phyloP scores from a whole-genome alignment of 2,113 vertebrate species.

The Noctilio leporinus region DNA sequence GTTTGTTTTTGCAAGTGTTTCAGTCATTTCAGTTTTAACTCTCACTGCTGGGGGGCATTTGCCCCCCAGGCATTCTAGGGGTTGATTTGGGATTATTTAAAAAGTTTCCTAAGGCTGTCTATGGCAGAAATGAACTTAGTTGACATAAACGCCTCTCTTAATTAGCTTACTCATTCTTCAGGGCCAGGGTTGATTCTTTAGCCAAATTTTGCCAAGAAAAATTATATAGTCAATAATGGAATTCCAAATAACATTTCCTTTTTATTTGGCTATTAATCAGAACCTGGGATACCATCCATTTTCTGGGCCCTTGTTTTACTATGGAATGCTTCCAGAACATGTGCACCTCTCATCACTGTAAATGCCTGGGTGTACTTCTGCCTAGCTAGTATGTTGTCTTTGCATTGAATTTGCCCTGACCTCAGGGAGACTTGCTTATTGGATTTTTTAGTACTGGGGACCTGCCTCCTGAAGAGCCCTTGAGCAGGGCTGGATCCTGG shows the following conservation, averaged over 20 bases:
- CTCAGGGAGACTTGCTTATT: neutral
- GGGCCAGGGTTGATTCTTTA: neutral
- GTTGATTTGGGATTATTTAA: neutral
- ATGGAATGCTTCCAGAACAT: neutral
- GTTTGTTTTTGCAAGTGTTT: neutral
- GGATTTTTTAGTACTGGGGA: neutral
- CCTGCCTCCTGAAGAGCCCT: neutral
- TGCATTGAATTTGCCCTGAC: neutral
- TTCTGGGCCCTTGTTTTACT: neutral
- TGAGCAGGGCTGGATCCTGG: neutral
- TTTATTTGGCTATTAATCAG: conserved; percentile 23
- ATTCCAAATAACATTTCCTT: conserved; percentile 23
- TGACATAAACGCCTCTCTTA: neutral
- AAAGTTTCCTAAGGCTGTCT: neutral
- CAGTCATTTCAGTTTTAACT: neutral
- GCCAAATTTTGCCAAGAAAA: conserved; percentile 36
- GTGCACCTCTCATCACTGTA: neutral
- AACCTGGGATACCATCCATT: neutral
- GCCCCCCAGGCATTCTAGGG: neutral
- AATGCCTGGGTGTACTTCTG: neutral
- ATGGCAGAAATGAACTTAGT: neutral
- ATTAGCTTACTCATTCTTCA: conserved; percentile 1
- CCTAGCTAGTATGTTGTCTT: neutral
- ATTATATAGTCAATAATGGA: neutral
- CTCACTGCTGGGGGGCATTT: accelerated